Conservation (phyloP, 2,797 vertebrate species). For the Phataginus tetradactyla region DNA sequence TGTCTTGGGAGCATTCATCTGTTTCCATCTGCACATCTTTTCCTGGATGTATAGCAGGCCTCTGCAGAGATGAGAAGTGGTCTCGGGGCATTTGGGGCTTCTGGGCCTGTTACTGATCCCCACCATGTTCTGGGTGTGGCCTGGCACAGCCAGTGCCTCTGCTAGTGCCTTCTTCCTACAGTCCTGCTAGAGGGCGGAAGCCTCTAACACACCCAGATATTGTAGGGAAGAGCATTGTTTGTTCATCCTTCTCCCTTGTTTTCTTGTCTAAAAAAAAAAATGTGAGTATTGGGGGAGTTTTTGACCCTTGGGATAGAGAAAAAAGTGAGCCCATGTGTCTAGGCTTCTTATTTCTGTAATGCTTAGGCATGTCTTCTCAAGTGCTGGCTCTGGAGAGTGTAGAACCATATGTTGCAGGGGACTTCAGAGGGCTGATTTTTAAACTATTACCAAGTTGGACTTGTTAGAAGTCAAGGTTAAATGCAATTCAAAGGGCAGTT, state of each 20-base stretch:
- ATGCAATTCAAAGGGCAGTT: neutral
- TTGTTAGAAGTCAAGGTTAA: neutral
- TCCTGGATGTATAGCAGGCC: neutral
- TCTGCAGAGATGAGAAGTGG: neutral
- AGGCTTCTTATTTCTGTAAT: neutral
- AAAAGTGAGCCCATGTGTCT: neutral
- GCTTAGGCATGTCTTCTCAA: neutral
- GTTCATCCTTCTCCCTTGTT: neutral
- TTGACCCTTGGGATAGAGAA: neutral
- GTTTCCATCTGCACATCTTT: neutral
- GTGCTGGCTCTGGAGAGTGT: neutral
- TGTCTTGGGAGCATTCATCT: neutral
- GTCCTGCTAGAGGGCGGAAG: neutral
- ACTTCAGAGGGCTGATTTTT: neutral
- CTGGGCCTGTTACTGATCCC: neutral
- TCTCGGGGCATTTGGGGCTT: neutral
- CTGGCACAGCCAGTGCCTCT: neutral
- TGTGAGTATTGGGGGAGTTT: neutral
- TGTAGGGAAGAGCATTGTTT: neutral
- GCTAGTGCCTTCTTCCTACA: neutral
- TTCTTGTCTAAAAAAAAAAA: neutral
- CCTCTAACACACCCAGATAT: neutral
- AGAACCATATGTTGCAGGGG: neutral
- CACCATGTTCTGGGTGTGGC: accelerated
- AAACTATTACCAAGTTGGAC: neutral